phyloP scores from a whole-genome alignment of 1,140 invertebrate genomes.

The Cecropterus lyciades region DNA sequence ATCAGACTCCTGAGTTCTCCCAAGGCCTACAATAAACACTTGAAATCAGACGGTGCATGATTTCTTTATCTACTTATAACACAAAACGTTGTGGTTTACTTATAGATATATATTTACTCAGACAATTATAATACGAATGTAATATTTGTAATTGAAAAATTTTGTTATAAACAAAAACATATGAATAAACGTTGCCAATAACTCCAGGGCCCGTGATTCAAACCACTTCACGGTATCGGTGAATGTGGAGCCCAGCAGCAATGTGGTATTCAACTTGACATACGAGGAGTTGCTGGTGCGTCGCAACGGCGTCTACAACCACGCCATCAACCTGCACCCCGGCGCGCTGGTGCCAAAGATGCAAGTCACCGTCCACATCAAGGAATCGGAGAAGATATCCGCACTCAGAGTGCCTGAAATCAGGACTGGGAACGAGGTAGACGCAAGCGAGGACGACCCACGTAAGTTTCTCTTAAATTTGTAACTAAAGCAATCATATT shows the following conservation, averaged over 20 bases:
- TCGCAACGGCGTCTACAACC: slow-evolving; percentile 85
- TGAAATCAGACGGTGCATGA: no score
- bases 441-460: slow-evolving; percentile 74
- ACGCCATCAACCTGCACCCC: slow-evolving; percentile 86
- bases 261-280: slow-evolving; percentile 86
- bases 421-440: slow-evolving; percentile 85
- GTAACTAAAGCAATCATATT: no score
- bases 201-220: slow-evolving; percentile 86
- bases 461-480: slow-evolving; percentile 63
- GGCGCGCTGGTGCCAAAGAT: slow-evolving; percentile 85
- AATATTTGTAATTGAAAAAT: no score
- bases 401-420: slow-evolving; percentile 85
- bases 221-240: slow-evolving; percentile 86
- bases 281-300: slow-evolving; percentile 87
- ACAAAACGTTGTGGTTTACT: no score
- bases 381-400: slow-evolving; percentile 85
- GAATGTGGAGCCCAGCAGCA: slow-evolving; percentile 86
- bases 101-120: no score
- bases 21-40: no score
- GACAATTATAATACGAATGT: no score
- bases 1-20: no score
- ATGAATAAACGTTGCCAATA: background rate
- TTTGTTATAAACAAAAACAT: background rate
- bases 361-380: slow-evolving; percentile 85
- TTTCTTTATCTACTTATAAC: no score